phyloP scores from a whole-genome alignment of 2,797 vertebrate species.

The Cryptoprocta ferox region DNA sequence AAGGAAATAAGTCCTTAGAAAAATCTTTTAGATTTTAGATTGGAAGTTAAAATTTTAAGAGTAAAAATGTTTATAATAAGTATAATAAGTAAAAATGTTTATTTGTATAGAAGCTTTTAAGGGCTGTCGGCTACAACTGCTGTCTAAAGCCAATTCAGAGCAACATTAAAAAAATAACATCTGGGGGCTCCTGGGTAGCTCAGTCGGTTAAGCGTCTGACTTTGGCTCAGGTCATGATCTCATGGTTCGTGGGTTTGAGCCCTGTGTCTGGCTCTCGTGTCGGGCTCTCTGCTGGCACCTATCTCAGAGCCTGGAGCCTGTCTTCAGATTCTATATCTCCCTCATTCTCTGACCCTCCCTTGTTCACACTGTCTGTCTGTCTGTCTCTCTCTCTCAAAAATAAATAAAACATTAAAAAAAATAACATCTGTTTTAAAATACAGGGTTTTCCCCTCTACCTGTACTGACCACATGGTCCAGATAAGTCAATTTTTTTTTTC shows the following conservation, averaged over 20 bases:
- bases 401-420: not conserved
- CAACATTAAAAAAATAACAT: not conserved
- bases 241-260: no score
- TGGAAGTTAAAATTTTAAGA: constrained; percentile 31
- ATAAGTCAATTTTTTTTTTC: not conserved
- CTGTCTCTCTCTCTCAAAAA: no score
- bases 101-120: not conserved
- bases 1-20: not conserved
- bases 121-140: not conserved
- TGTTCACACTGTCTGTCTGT: no score
- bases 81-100: not conserved
- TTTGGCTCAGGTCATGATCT: no score
- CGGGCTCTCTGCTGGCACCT: no score
- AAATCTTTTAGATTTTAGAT: not conserved
- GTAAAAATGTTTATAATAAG: constrained; percentile 2
- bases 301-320: no score
- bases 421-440: not conserved
- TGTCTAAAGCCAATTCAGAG: constrained; percentile 28
- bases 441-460: not conserved
- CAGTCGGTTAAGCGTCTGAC: no score
- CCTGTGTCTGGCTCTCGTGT: no score
- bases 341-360: no score
- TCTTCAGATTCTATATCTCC: no score
- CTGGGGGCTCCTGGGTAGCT: no score
- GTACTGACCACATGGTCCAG: not conserved